Conservation (phyloP, 2,888 invertebrate genomes). For the Paralinhomoeus sp. region DNA sequence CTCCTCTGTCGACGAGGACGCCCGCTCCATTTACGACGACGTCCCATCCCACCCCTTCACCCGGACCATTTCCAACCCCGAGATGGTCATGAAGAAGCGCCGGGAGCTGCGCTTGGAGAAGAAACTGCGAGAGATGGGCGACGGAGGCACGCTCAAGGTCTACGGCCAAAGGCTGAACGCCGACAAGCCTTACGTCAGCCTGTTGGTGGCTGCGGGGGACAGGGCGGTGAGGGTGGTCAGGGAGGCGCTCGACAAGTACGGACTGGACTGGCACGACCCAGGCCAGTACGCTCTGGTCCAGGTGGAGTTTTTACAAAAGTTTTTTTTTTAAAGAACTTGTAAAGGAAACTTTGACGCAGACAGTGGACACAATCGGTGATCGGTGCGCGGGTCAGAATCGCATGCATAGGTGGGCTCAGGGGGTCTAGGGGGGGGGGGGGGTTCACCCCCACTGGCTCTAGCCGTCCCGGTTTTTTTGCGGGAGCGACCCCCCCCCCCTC, state of each 20-base stretch:
- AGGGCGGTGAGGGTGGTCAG: constrained; percentile 70
- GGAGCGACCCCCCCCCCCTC: too few relatives aligned
- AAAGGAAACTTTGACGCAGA: too few relatives aligned
- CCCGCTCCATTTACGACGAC: constrained; percentile 38
- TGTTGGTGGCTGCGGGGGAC: constrained; percentile 74
- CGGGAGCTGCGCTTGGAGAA: constrained; percentile 86
- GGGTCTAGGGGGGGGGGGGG: too few relatives aligned
- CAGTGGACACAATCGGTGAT: too few relatives aligned
- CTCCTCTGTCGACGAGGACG: constrained; percentile 18
- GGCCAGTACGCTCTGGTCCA: constrained; percentile 79
- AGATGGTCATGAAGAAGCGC: constrained; percentile 90
- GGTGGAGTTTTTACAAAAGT: too few relatives aligned
- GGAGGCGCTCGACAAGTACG: constrained; percentile 92
- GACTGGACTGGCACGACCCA: constrained; percentile 66
- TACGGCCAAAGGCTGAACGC: constrained; percentile 86
- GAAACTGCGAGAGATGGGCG: constrained; percentile 45
- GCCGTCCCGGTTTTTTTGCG: too few relatives aligned
- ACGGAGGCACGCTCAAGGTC: constrained; percentile 40
- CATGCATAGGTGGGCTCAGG: too few relatives aligned
- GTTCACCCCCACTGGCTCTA: too few relatives aligned
- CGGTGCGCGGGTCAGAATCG: too few relatives aligned
- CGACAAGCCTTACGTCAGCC: constrained; percentile 79
- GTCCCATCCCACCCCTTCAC: constrained; percentile 94
- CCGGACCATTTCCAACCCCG: constrained; percentile 94
- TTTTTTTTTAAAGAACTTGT: too few relatives aligned